Base-by-base conservation (phyloP, 2,888 invertebrate genomes). In the Athetis lepigone region DNA sequence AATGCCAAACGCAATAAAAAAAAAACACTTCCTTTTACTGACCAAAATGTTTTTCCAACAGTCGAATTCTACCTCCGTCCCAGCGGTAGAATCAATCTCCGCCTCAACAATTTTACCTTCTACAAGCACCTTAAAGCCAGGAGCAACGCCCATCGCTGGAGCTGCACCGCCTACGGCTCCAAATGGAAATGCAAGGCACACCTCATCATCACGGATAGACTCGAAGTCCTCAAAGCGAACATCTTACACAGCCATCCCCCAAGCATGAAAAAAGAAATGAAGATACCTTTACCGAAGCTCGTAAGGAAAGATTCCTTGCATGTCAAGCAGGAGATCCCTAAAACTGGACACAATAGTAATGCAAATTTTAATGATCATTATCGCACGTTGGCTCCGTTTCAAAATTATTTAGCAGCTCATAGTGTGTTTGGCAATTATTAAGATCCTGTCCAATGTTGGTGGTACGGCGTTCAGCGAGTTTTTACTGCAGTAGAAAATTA, bases 111-210 rank as follows among this genome's bases (percentile, higher is more conserved):
- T 64, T 93, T 90, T 57, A 92, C 91, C 0, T 94, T 92, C 82
- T 94, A 93, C 87, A 93, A 93, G 68, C 93, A 94, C 59, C 77
- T 92, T 27, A 92, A 91, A 63, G 91, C 92, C 0, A 88, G 92
- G 37, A 86, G 85, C 40, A 90, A 92, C 68, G 92, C 93, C 1
- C 86, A 90, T 37, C 91, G 92, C 18, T 94, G 93, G 93, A 93
- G 93, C 69, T 94, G 93, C 80, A 93, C 93, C 0, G 90, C 90
- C 2, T 92, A 93, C 75, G 91, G 91, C 8, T 89, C 91, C 65
- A 92, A 92, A 65, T 89, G 89, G 89, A 93, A 92, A 52, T 94
- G 93, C 80, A 89, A 89, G 72, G 93, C 93, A 1, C 91, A 92
- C 42, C 89, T 94, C 37, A 89, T 93, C 69, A 92, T 94, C 74